Conservation (phyloP, 1,140 invertebrate genomes). For the Neodiprion virginianus region DNA sequence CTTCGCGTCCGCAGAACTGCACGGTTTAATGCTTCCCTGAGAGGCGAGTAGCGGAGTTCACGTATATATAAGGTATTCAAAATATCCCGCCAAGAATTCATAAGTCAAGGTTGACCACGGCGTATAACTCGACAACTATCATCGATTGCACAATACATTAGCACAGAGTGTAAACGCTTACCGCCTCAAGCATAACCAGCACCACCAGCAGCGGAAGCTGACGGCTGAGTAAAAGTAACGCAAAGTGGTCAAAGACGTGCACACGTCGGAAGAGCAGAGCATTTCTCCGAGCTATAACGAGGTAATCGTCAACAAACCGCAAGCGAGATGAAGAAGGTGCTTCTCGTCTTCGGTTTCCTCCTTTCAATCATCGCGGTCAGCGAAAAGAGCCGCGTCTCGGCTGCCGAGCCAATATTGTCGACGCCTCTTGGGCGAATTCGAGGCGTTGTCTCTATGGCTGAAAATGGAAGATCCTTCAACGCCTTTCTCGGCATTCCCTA, state of each 20-base stretch:
- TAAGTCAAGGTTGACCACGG: neutral
- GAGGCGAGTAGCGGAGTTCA: neutral
- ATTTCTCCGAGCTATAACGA: too few relatives aligned
- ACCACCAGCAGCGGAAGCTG: neutral
- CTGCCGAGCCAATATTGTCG: neutral
- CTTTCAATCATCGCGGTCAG: neutral
- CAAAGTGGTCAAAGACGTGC: neutral
- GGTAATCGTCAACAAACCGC: neutral
- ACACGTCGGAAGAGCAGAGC: too few relatives aligned
- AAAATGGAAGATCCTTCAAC: constrained; percentile 33
- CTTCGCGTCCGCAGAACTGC: too few relatives aligned
- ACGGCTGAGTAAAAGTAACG: neutral
- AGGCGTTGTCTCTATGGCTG: constrained; percentile 24
- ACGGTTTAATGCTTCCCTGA: neutral
- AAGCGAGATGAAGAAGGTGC: neutral
- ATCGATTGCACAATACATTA: constrained; percentile 2
- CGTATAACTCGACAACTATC: neutral
- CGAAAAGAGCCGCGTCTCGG: neutral
- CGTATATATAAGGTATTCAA: neutral
- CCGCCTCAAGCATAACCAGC: too few relatives aligned
- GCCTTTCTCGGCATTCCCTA: constrained; percentile 60
- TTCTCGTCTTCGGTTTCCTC: neutral
- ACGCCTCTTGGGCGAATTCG: constrained; percentile 20
- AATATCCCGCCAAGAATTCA: neutral
- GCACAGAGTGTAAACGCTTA: neutral